Evolutionary conservation across 2,797 vertebrate genomes (phyloP), one percentile per base, ranked within the genome.

Genomic region (Propithecus deckenii): DNA sequence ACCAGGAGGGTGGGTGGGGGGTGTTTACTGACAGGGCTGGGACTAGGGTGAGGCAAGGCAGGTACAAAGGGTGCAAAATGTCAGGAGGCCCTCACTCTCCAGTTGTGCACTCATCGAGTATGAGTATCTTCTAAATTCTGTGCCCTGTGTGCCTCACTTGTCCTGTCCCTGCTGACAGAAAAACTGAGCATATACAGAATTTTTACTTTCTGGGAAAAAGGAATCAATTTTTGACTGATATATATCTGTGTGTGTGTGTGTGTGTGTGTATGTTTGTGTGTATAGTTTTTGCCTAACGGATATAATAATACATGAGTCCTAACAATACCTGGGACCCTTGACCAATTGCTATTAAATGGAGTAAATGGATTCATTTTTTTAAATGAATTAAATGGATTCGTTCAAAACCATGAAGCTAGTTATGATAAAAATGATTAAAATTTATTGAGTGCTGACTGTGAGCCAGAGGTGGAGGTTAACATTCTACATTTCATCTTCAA

Each of bases 141-240:
- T 65, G 25, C 14, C 35, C 28, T 63, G 7, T 7, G 23, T 25
- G 35, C 65, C n/a, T 55, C 25, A 3, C 57, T 57, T 72, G 23
- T 28, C 55, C 75, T 7, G 17, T 5, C 48, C 57, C 35, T 76
- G 32, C 13, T 74, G 30, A 80, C 12, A 61, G 71, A 69, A 96
- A 69, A 89, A 6, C 43, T 74, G 35, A 18, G 28, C 23, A 67
- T 50, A 30, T 18, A 41, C 5, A 91, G 25, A 78, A 57, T 38
- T 89, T 67, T 63, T 96, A 41, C 83, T 80, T 92, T 35, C 43
- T 92, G 41, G 57, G 15, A 61, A 55, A 87, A 96, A 87, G 4
- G 13, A 79, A 32, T 57, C n/a, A 30, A 25, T 57, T 89, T 78
- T 78, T 65, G 18, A 61, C 43, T 85, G n/a, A 41, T 15, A 13